Evolutionary conservation across 2,888 invertebrate species (phyloP).

Genomic region (Melinopterus prodromus): DNA sequence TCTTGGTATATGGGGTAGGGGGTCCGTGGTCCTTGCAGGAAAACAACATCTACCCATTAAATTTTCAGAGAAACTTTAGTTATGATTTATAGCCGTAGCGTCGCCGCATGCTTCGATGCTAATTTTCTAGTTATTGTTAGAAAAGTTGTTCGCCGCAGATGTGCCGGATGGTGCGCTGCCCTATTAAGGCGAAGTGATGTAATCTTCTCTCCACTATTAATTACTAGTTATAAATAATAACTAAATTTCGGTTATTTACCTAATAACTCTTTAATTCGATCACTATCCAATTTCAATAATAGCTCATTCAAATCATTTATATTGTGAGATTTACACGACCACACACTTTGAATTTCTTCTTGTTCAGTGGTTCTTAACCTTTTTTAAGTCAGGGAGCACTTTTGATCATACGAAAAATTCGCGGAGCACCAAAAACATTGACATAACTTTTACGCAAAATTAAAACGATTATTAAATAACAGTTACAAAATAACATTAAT

Average conservation of each 20-base stretch:
- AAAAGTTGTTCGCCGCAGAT: not conserved
- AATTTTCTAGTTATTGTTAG: slow-evolving; percentile 4
- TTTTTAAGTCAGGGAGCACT: too few species aligned
- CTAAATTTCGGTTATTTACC: not conserved
- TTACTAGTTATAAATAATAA: not conserved
- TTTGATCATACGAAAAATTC: too few species aligned
- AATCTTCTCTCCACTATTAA: not conserved
- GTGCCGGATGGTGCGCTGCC: not conserved
- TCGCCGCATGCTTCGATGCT: not conserved
- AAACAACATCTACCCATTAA: not conserved
- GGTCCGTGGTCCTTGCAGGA: not conserved
- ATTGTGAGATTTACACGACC: too few species aligned
- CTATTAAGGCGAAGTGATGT: not conserved
- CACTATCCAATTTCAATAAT: too few species aligned
- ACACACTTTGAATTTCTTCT: too few species aligned
- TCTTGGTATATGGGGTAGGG: not conserved
- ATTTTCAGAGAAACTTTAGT: not conserved
- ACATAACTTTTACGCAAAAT: too few species aligned
- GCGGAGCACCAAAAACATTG: too few species aligned
- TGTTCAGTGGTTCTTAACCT: too few species aligned
- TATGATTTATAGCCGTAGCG: not conserved
- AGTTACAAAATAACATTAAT: too few species aligned
- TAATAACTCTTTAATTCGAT: not conserved
- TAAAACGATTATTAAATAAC: too few species aligned
- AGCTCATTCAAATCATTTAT: too few species aligned